Evolutionary conservation across 37 sponge, comb jelly and placozoan species (phyloP).

Genomic region (Ephydatia muelleri): DNA sequence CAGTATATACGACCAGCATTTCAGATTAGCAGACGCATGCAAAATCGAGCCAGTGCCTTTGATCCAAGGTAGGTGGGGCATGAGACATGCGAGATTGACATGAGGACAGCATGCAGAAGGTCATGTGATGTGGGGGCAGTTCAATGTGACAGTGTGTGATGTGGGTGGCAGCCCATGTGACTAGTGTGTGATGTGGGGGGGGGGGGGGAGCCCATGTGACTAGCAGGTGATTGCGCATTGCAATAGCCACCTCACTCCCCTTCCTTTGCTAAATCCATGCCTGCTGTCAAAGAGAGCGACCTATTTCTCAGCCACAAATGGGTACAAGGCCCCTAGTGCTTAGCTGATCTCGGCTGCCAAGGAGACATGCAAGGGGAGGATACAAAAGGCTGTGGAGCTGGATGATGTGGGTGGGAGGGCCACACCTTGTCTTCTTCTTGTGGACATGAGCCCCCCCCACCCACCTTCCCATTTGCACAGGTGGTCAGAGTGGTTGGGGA

Average conservation of each 20-base stretch:
- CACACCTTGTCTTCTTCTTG: no score
- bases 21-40: background rate
- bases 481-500: background rate
- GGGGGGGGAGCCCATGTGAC: no score
- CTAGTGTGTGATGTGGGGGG: no score
- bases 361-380: background rate
- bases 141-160: background rate
- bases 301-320: background rate
- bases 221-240: no score
- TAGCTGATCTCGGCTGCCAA: background rate
- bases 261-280: no score
- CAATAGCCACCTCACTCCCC: background rate
- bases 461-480: background rate
- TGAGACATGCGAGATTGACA: no score
- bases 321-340: background rate
- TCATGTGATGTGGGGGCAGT: background rate
- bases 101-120: no score
- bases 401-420: background rate
- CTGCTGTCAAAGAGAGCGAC: background rate
- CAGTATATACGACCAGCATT: background rate
- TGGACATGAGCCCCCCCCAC: no score
- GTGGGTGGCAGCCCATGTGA: background rate
- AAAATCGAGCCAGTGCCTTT: background rate
- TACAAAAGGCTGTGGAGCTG: background rate
- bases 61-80: no score